Conservation (phyloP, 2,113 vertebrate genomes). For the Clupea harengus region DNA sequence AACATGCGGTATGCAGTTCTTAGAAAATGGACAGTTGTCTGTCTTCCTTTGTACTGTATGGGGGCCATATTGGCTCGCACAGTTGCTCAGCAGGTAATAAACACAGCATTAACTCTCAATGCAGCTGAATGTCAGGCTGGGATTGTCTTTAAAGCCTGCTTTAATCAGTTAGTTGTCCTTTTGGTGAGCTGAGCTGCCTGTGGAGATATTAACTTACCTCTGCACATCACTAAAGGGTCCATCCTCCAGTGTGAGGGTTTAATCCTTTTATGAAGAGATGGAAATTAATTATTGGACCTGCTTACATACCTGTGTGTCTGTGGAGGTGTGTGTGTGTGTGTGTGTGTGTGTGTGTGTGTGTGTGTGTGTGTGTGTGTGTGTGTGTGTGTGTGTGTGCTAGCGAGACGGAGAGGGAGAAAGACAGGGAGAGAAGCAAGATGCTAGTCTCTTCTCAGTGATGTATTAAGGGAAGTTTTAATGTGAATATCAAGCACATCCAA, state of each 20-base stretch:
- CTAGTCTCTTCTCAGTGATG: not conserved
- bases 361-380: conserved; percentile 16
- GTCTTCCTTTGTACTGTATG: not conserved
- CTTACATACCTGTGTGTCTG: conserved; percentile 13
- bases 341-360: not conserved
- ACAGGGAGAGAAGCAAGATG: not conserved
- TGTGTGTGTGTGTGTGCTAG: not conserved
- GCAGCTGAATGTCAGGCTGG: conserved; percentile 61
- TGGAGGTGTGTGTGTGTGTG: not conserved
- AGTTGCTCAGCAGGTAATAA: conserved; percentile 58
- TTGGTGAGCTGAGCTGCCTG: conserved; percentile 44
- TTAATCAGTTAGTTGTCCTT: conserved; percentile 58
- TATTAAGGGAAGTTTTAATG: not conserved
- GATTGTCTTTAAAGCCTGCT: conserved; percentile 60
- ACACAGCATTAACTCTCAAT: conserved; percentile 58
- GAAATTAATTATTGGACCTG: conserved; percentile 48
- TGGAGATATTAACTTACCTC: conserved; percentile 57
- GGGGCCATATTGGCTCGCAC: not conserved
- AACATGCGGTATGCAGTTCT: not conserved
- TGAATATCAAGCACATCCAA: not conserved
- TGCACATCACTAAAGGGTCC: conserved; percentile 50
- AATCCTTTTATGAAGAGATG: conserved; percentile 51
- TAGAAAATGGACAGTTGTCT: not conserved
- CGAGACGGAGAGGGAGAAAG: not conserved
- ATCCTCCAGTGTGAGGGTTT: conserved; percentile 48